Base-by-base conservation (phyloP, 2,888 invertebrate species). In the Ochropacha duplaris region DNA sequence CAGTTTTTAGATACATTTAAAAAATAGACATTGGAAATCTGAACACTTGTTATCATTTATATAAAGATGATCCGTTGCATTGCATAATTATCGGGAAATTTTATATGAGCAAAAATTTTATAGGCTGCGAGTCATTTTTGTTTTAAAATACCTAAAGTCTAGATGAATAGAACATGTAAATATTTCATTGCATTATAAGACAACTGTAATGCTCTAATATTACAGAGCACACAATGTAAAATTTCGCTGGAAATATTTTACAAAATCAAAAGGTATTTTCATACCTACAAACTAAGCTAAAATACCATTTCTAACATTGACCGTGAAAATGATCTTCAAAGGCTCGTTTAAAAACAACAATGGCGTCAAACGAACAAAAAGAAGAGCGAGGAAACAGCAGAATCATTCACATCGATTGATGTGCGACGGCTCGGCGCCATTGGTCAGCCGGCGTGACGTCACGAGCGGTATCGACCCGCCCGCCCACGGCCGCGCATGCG, bases 401-500 rank as follows among this genome's bases (percentile, higher is more conserved):
- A 82, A 83, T 79, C 80, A 81, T 80, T 82, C 84, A 80, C 86
- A 90, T 90, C 89, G 88, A 89, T 90, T 86, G 81, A 84, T 76
- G 85, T 78, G 83, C 86, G 85, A 79, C 88, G 82, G 74, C 62
- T 66, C 68, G 87, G 82, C 88, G 89, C 88, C 88, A 90, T 90
- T 90, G 90, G 89, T 79, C 81, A 80, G 69, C 71, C 65, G 57
- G 57, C 61, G 88, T 89, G 89, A 90, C 91, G 90, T 91, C 90
- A 89, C 87, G 64, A 54, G 67, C 68, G 56, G 66, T 89, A 90
- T 91, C 90, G 91, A 90, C 84, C 89, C 79, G 70, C 70, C 31
- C 89, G 85, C 90, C 89, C 83, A 87, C 88, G 79, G 69, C 60
- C 85, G 83, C 91, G 91, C 91, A 90, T 90, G 91, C 91, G 91